These are phyloP conservation scores for Tenthredo notha DNA, from an alignment of 2,888 invertebrate species.

Conservation along the genomic window DNA sequence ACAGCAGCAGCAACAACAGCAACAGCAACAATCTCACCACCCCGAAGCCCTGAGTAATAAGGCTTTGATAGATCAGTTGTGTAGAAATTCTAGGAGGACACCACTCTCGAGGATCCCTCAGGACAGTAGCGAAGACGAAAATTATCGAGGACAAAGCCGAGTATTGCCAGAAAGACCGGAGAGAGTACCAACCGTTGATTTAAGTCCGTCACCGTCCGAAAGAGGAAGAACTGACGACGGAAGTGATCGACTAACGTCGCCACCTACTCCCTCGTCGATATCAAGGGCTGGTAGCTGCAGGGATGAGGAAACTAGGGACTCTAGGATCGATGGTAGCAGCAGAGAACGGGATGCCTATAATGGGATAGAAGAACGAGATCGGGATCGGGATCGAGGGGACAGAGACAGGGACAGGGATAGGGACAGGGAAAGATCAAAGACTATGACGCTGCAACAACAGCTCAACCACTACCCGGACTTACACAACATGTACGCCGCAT, in stretches of 20 bases:
- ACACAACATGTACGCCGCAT: constrained; percentile 76
- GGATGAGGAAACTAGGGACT: constrained; percentile 71
- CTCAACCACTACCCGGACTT: constrained; percentile 76
- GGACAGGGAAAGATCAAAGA: constrained; percentile 54
- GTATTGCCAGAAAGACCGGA: constrained; percentile 72
- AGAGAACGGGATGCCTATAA: constrained; percentile 73
- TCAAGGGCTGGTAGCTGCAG: constrained; percentile 72
- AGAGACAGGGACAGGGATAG: constrained; percentile 65
- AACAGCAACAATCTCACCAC: constrained; percentile 70
- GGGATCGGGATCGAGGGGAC: constrained; percentile 52
- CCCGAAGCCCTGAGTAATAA: constrained; percentile 82
- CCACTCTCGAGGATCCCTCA: constrained; percentile 78
- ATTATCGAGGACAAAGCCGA: constrained; percentile 70
- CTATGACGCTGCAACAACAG: constrained; percentile 63
- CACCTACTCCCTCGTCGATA: constrained; percentile 72
- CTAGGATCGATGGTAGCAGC: constrained; percentile 72
- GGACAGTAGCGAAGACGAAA: constrained; percentile 79
- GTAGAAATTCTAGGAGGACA: constrained; percentile 82
- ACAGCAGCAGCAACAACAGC: constrained; percentile 79
- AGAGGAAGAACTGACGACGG: constrained; percentile 71
- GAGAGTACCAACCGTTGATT: constrained; percentile 76
- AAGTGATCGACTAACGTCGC: constrained; percentile 74
- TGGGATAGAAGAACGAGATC: constrained; percentile 66
- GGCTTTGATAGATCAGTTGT: constrained; percentile 84
- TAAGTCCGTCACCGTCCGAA: constrained; percentile 75